Base-by-base conservation (phyloP, 2,797 vertebrate species). In the Hippoglossus hippoglossus region DNA sequence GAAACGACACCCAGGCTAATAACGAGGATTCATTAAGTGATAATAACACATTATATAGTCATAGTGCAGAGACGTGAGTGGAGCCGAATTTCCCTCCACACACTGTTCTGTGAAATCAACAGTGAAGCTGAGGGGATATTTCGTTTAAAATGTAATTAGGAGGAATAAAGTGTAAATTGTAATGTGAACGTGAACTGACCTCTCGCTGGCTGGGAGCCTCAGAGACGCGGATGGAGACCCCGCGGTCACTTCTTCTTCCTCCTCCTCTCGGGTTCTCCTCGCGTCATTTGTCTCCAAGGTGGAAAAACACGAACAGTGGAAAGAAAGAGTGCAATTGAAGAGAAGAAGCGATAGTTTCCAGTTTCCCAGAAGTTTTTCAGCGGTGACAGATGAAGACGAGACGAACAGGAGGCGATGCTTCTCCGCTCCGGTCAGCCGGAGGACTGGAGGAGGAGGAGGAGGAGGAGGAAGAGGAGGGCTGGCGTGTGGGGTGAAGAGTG, bases 151-250 rank as follows among this genome's bases (percentile, higher is more conserved):
- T 0, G n/a, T 0, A 44, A 57, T 16, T 1, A 47, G 3, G 49
- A 12, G 52, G 1, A 39, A 50, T 57, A 21, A 26, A 36, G 7
- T 18, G 0, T 75, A 39, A 26, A 85, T 12, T 15, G 13, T 7
- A 31, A 16, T 0, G 0, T 47, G 2, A 59, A 62, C 11, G 59
- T 75, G 55, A 60, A 89, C 88, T 64, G 71, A 91, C 88, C 87
- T 86, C 64, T 47, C 19, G 65, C 39, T 67, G 80, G 61, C 55
- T 41, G 69, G 25, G 21, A 47, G 62, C 60, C 56, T 39, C 52
- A 65, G 44, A 34, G 34, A 54, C 61, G 56, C 70, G 1, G 82
- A 74, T 65, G 74, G 52, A 58, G 53, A 71, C 1, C n/a, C 19
- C 61, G 25, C 51, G 6, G n/a, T 28, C 63, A 39, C 63, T 54